phyloP scores from a whole-genome alignment of 2,888 invertebrate species.

The Ypsolopha scabrella region DNA sequence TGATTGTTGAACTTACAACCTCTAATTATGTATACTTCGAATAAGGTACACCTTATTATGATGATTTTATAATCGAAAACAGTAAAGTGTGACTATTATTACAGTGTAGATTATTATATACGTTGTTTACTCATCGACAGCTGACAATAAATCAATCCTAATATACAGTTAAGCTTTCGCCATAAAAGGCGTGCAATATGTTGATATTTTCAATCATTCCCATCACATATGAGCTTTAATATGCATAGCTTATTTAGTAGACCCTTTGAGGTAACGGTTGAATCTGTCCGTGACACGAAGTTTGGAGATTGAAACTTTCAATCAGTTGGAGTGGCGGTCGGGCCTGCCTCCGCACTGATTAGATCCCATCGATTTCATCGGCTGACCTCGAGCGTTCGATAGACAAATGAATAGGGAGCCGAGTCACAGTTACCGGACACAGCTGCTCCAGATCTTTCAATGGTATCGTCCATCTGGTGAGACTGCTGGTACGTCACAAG shows the following conservation, averaged over 20 bases:
- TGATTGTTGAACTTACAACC: too few relatives aligned
- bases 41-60: too few relatives aligned
- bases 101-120: neutral
- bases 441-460: slow-evolving; percentile 42
- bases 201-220: too few relatives aligned
- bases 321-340: slow-evolving; percentile 53
- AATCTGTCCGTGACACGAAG: neutral
- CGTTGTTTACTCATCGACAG: slow-evolving; percentile 2
- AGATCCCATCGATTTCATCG: slow-evolving; percentile 61
- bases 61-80: too few relatives aligned
- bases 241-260: too few relatives aligned
- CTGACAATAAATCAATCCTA: slow-evolving; percentile 1
- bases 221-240: too few relatives aligned
- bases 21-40: too few relatives aligned
- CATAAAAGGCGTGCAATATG: neutral
- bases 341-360: slow-evolving; percentile 47
- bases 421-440: slow-evolving; percentile 50
- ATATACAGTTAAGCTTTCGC: neutral
- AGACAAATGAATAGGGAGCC: slow-evolving; percentile 46
- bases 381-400: slow-evolving; percentile 16
- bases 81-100: too few relatives aligned
- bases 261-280: neutral
- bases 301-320: slow-evolving; percentile 57
- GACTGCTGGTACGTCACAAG: slow-evolving; percentile 15
- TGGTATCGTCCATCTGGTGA: slow-evolving; percentile 22